Conservation (phyloP, 2,797 vertebrate species). For the Anguilla marmorata region DNA sequence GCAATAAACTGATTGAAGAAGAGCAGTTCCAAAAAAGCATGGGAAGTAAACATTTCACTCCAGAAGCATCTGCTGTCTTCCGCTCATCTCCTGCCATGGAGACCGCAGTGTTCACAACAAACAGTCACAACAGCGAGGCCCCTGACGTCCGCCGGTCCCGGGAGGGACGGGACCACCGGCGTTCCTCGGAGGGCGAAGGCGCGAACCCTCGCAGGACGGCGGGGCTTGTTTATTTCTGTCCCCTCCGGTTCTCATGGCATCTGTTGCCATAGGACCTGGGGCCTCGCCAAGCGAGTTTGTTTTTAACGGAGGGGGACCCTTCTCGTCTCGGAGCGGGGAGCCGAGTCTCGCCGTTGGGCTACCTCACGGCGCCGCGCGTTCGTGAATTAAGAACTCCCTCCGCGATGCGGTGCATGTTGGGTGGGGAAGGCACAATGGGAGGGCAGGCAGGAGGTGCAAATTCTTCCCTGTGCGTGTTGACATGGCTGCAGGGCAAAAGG, state of each 20-base stretch:
- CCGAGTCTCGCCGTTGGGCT: neutral
- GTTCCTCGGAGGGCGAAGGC: neutral
- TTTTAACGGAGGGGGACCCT: neutral
- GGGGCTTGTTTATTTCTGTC: neutral
- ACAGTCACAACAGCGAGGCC: neutral
- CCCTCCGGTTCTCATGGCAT: neutral
- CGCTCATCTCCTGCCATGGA: neutral
- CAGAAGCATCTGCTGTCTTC: neutral
- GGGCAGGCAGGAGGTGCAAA: neutral
- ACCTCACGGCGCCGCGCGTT: neutral
- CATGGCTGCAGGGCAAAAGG: neutral
- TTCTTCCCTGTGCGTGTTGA: neutral
- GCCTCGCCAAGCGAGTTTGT: neutral
- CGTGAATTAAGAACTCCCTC: neutral
- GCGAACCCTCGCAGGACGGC: neutral
- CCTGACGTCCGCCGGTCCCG: neutral
- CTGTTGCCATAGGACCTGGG: neutral
- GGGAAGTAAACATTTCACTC: neutral
- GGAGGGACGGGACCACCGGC: neutral
- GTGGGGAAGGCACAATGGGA: neutral
- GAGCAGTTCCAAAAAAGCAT: neutral
- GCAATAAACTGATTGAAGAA: neutral
- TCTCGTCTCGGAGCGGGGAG: neutral
- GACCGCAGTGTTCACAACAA: slow-evolving; percentile 10
- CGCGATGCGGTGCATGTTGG: neutral